Evolutionary conservation across 2,113 vertebrate species (phyloP).

Genomic region (Himantopus leucocephalus): DNA sequence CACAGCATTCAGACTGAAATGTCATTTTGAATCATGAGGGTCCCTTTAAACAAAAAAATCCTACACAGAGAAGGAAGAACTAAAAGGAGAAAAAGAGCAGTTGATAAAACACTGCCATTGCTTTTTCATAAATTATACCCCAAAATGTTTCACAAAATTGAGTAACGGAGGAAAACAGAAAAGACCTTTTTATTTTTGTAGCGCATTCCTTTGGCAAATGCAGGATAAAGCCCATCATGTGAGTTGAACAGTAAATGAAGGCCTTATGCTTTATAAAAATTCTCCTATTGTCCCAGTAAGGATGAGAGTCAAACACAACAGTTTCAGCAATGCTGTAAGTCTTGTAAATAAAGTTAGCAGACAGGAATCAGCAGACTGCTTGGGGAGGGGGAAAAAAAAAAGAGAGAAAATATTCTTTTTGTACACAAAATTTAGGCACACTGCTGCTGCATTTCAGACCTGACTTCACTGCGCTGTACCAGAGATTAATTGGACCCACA

Average conservation of each 20-base stretch:
- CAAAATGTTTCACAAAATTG: neutral
- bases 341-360: conserved; percentile 12
- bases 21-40: neutral
- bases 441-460: neutral
- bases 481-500: neutral
- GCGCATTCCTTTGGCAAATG: conserved; percentile 10
- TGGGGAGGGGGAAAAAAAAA: fast-evolving
- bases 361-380: neutral
- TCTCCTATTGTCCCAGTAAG: conserved; percentile 36
- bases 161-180: neutral
- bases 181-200: conserved; percentile 7
- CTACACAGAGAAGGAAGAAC: neutral
- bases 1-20: neutral
- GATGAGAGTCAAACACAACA: conserved; percentile 16
- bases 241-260: conserved; percentile 40
- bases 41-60: neutral
- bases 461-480: neutral
- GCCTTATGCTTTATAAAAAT: conserved; percentile 59
- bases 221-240: conserved; percentile 34
- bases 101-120: neutral
- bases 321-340: neutral
- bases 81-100: neutral
- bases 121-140: neutral
- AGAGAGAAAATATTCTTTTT: neutral
- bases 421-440: neutral